These are phyloP conservation scores for Caenorhabditis tropicalis DNA, from an alignment of 1,140 invertebrate genomes.

Conservation along the genomic window DNA sequence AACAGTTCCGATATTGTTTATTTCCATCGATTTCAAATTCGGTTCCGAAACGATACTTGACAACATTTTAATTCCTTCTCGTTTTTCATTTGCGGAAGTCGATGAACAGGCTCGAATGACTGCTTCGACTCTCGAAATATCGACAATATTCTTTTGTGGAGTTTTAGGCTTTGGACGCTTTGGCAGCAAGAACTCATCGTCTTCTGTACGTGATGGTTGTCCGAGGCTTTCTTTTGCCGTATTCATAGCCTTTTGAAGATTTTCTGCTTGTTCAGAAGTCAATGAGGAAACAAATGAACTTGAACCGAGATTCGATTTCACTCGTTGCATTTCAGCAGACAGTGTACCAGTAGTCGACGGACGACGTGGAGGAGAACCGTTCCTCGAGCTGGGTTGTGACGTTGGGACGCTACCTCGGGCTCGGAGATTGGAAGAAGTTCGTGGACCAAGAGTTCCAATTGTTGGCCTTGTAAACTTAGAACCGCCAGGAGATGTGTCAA, in stretches of 20 bases:
- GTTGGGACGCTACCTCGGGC: not conserved
- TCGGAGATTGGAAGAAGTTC: slow-evolving; percentile 1
- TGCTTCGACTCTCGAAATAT: not conserved
- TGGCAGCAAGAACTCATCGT: slow-evolving; percentile 23
- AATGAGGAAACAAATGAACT: slow-evolving; percentile 7
- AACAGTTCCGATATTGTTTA: not conserved
- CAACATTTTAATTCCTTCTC: slow-evolving; percentile 11
- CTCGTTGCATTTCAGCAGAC: slow-evolving; percentile 4
- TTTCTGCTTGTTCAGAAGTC: not conserved
- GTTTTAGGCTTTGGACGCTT: not conserved
- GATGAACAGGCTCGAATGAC: not conserved
- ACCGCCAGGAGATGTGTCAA: slow-evolving; percentile 9
- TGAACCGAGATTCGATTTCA: not conserved
- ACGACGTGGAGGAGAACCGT: slow-evolving; percentile 18
- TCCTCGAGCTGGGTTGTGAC: not conserved
- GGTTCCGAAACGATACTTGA: slow-evolving; percentile 5
- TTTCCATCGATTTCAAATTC: not conserved
- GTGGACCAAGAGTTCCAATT: not conserved
- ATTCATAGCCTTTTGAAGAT: slow-evolving; percentile 1
- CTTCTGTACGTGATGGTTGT: slow-evolving; percentile 1
- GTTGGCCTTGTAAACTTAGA: slow-evolving; percentile 1
- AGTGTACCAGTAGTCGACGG: not conserved
- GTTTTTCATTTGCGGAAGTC: not conserved
- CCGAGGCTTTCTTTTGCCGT: not conserved
- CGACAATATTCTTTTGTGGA: not conserved